Percentiles rank a stretch among this genome's conserved stretches.
These are phyloP conservation scores for Intellagama lesueurii DNA, from an alignment of 2,797 vertebrate species.

Conservation along the genomic window DNA sequence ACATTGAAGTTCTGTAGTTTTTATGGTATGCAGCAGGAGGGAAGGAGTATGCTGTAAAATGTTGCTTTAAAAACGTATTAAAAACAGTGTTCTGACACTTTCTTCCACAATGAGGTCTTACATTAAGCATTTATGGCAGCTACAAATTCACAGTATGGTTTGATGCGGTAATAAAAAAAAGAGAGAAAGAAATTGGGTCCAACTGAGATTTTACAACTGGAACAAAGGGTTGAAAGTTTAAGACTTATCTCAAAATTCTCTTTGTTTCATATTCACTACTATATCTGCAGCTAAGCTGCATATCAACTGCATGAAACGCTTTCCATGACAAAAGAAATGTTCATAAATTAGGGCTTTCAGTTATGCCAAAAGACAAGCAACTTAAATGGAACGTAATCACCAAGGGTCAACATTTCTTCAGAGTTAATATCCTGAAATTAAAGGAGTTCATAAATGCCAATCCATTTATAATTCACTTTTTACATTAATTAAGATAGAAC, in stretches of 20 bases:
- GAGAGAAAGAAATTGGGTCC: constrained; percentile 63
- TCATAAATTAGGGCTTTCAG: constrained; percentile 61
- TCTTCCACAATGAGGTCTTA: constrained; percentile 74
- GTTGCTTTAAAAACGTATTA: constrained; percentile 74
- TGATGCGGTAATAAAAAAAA: constrained; percentile 65
- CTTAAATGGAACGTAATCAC: constrained; percentile 57
- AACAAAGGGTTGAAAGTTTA: constrained; percentile 77
- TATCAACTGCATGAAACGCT: constrained; percentile 41
- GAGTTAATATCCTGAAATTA: constrained; percentile 53
- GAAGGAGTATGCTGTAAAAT: constrained; percentile 72
- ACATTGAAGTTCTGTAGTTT: constrained; percentile 73
- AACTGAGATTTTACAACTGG: constrained; percentile 74
- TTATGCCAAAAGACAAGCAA: constrained; percentile 63
- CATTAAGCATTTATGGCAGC: constrained; percentile 77
- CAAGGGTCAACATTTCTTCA: constrained; percentile 53
- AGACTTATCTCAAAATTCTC: constrained; percentile 60
- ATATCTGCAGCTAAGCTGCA: constrained; percentile 53
- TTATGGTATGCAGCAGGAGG: constrained; percentile 68
- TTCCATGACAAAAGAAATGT: constrained; percentile 58
- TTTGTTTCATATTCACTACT: constrained; percentile 33
- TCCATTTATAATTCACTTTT: constrained; percentile 46
- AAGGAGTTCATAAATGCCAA: constrained; percentile 38
- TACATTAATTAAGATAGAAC: constrained; percentile 42
- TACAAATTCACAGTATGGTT: constrained; percentile 75
- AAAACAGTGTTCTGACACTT: constrained; percentile 75